A percentile compares a stretch with the other conserved stretches of the same genome.
These are phyloP conservation scores for Phylloscopus trochilus DNA, from an alignment of 2,113 vertebrate genomes.

Conservation along the genomic window DNA sequence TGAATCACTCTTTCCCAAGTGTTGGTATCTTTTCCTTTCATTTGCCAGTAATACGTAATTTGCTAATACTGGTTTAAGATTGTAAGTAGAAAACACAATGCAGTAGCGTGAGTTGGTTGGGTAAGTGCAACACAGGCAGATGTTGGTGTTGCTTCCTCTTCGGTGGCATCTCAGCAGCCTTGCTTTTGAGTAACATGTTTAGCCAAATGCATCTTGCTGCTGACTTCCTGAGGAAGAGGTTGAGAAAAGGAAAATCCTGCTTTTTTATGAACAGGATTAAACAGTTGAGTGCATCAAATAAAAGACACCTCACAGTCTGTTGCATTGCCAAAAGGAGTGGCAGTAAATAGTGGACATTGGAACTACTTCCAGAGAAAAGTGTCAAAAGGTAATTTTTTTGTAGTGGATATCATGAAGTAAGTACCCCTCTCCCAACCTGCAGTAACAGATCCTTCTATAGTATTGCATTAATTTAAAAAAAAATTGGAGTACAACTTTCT, in stretches of 20 bases:
- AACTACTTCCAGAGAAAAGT: neutral
- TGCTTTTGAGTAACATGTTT: rapidly evolving
- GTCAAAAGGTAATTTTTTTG: neutral
- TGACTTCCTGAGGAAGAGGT: neutral
- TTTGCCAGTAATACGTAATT: neutral
- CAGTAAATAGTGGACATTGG: neutral
- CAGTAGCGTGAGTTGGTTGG: rapidly evolving
- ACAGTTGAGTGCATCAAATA: neutral
- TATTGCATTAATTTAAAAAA: neutral
- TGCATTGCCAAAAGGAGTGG: neutral
- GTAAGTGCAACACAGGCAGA: neutral
- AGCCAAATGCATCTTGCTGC: neutral
- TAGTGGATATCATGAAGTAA: neutral
- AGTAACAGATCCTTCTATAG: neutral
- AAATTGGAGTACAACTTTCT: neutral
- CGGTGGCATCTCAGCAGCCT: neutral
- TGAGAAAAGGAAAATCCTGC: neutral
- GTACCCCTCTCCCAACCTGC: neutral
- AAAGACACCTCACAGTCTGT: neutral
- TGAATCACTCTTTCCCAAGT: neutral
- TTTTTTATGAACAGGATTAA: neutral
- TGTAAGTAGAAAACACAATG: rapidly evolving
- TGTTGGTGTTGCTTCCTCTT: neutral
- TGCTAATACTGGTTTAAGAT: neutral
- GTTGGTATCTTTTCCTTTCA: neutral